These are phyloP conservation scores for Agrilus planipennis DNA, from an alignment of 1,140 invertebrate species.

Conservation along the genomic window DNA sequence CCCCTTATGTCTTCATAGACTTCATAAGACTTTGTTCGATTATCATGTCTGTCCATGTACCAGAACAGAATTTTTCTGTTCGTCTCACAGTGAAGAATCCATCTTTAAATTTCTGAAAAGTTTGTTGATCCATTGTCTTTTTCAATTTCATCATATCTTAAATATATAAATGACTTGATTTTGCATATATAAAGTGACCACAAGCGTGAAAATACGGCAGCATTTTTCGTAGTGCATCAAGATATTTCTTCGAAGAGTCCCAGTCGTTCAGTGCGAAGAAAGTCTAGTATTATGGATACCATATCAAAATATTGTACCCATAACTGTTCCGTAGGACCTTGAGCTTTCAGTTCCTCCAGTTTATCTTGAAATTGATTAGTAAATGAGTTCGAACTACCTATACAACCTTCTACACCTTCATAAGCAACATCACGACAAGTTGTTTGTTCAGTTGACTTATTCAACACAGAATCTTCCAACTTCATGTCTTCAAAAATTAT, in stretches of 20 bases:
- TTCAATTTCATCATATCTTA: conserved; percentile 3
- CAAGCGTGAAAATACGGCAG: conserved; percentile 36
- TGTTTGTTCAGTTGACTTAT: conserved; percentile 26
- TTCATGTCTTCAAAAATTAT: conserved; percentile 15
- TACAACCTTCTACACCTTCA: conserved; percentile 25
- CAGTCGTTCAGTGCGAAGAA: conserved; percentile 32
- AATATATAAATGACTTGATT: conserved; percentile 27
- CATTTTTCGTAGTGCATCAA: conserved; percentile 30
- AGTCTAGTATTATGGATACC: conserved; percentile 28
- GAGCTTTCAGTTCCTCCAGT: conserved; percentile 23
- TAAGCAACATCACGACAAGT: conserved; percentile 24
- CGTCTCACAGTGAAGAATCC: conserved; percentile 26
- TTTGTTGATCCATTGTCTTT: background rate
- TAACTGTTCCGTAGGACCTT: conserved; percentile 30
- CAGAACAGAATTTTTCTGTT: conserved; percentile 24
- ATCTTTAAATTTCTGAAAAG: conserved; percentile 6
- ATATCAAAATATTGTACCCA: conserved; percentile 37
- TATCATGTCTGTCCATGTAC: conserved; percentile 33
- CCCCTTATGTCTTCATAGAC: conserved; percentile 26
- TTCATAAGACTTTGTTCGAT: conserved; percentile 15
- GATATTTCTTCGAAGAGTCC: conserved; percentile 30
- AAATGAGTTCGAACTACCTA: conserved; percentile 20
- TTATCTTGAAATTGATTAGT: conserved; percentile 26
- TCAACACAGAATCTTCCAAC: conserved; percentile 16
- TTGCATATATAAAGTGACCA: conserved; percentile 28